Evolutionary conservation across 2,797 vertebrate genomes (phyloP), one percentile per base, ranked within the genome.

Genomic region (Triplophysa yarkandensis): DNA sequence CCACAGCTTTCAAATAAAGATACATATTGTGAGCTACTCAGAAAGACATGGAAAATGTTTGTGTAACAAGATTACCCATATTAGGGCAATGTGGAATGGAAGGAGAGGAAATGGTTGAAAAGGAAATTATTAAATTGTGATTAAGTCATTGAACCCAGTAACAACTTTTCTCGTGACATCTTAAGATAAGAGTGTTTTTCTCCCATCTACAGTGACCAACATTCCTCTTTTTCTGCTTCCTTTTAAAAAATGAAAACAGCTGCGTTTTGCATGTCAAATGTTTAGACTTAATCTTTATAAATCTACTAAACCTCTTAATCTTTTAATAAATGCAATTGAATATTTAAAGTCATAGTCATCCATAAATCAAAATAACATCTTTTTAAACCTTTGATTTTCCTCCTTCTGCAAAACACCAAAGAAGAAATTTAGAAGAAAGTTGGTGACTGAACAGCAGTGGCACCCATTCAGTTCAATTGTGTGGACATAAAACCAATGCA

Each of bases 61-160:
- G 50, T 34, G 60, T 75, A 75, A 75, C 28, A 60, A 58, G 52
- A 68, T 75, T 61, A 61, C 11, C 73, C 73, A 60, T 75, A 75
- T 75, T 75, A 60, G 64, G 64, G 30, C 73, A 75, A 23, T 14
- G 13, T 60, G 54, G 54, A 41, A 60, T 61, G 30, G 23, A 68
- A 68, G 25, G 54, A 32, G 64, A 75, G 73, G 63, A 60, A 30
- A 36, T 1, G 9, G 28, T 68, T 75, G 19, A 41, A 67, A 74
- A 50, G 73, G 54, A 75, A 67, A 75, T 68, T 61, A 48, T 67
- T 36, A 28, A 58, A 60, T 50, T 9, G 11, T 41, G 55, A 75
- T 68, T 52, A 68, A 68, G 73, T 68, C 64, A 67, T 36, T 75
- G 64, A 75, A 75, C 73, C 23, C 25, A 1, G 27, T 25, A 75